phyloP scores from a whole-genome alignment of 2,113 vertebrate genomes.

The Arvicanthis niloticus region DNA sequence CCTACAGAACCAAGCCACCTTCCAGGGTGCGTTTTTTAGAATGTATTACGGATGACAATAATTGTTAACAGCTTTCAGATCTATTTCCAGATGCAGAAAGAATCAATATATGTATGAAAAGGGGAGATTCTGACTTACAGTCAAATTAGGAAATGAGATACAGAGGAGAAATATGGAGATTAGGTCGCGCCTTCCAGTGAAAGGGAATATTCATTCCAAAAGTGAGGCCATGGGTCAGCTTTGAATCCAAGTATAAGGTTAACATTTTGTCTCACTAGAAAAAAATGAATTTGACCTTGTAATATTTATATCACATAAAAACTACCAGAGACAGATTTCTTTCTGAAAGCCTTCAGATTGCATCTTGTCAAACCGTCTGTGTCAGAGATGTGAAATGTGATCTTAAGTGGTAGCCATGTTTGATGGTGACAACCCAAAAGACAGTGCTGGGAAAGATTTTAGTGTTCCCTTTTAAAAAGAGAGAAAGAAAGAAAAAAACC shows the following conservation, averaged over 20 bases:
- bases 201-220: constrained; percentile 76
- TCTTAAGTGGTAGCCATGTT: constrained; percentile 33
- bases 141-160: constrained; percentile 78
- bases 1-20: constrained; percentile 66
- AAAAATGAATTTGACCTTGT: constrained; percentile 79
- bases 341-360: constrained; percentile 78
- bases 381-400: constrained; percentile 60
- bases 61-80: constrained; percentile 75
- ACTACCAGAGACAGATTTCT: constrained; percentile 70
- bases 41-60: constrained; percentile 66
- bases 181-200: constrained; percentile 71
- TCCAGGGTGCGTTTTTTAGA: constrained; percentile 71
- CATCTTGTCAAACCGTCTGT: constrained; percentile 64
- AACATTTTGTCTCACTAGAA: constrained; percentile 73
- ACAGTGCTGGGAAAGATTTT: not conserved
- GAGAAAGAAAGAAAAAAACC: not conserved
- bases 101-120: constrained; percentile 74
- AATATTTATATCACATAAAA: constrained; percentile 75
- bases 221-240: constrained; percentile 77
- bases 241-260: constrained; percentile 77
- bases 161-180: constrained; percentile 70
- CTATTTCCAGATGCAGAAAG: constrained; percentile 71
- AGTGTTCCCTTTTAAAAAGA: not conserved
- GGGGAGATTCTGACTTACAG: constrained; percentile 74
- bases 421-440: constrained; percentile 55